A percentile compares a stretch with the other conserved stretches of the same genome.
Conservation (phyloP, 2,888 invertebrate species). For the Gari tellinella region DNA sequence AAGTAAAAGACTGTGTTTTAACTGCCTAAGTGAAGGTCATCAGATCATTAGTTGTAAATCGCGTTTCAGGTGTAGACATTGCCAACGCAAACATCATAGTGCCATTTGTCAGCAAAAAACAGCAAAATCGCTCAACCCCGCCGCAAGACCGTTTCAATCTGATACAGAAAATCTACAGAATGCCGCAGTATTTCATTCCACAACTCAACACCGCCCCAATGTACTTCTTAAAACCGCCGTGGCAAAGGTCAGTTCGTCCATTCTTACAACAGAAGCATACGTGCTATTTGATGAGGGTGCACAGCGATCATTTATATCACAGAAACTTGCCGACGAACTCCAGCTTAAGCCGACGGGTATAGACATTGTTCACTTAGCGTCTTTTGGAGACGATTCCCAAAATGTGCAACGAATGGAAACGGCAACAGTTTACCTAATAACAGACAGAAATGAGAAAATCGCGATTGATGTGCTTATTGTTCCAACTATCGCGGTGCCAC, state of each 20-base stretch:
- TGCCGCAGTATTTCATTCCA: conserved; percentile 16
- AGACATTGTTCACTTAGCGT: conserved; percentile 29
- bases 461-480: conserved; percentile 41
- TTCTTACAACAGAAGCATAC: background rate
- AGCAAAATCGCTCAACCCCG: background rate
- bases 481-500: conserved; percentile 36
- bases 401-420: background rate
- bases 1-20: background rate
- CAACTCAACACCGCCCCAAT: background rate
- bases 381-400: conserved; percentile 34
- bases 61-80: too few relatives aligned
- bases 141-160: too few relatives aligned
- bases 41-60: too few relatives aligned
- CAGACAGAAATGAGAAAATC: conserved; percentile 18
- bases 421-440: conserved; percentile 5
- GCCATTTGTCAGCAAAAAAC: too few relatives aligned
- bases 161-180: background rate
- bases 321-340: conserved; percentile 32
- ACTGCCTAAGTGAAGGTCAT: background rate
- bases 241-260: conserved; percentile 9
- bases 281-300: conserved; percentile 37
- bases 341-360: conserved; percentile 9
- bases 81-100: too few relatives aligned
- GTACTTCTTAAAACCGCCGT: conserved; percentile 29
- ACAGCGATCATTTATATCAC: conserved; percentile 38